These are phyloP conservation scores for Oenanthe melanoleuca DNA, from an alignment of 2,113 vertebrate species.

Conservation along the genomic window DNA sequence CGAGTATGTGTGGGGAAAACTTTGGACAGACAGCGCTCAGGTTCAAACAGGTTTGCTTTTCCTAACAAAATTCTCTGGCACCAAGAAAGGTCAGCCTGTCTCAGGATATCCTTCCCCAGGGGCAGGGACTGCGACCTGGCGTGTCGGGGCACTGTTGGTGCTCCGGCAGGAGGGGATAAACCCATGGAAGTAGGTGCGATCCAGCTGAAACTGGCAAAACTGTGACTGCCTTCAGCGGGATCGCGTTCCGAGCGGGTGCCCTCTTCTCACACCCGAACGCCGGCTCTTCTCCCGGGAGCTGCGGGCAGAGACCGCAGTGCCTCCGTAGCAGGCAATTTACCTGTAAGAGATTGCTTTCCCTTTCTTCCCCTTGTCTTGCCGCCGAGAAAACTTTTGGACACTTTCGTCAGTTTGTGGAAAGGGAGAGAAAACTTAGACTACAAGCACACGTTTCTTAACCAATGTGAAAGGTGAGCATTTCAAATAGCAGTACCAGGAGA, in stretches of 20 bases:
- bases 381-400: not conserved
- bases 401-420: not conserved
- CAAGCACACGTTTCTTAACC: not conserved
- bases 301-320: not conserved
- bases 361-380: not conserved
- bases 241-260: not conserved
- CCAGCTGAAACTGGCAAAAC: not conserved
- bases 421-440: not conserved
- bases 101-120: not conserved
- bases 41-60: not conserved
- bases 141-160: not conserved
- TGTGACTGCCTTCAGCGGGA: not conserved
- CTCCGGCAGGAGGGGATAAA: not conserved
- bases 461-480: not conserved
- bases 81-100: not conserved
- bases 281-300: not conserved
- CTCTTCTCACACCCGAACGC: not conserved
- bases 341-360: not conserved
- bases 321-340: not conserved
- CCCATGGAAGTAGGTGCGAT: not conserved
- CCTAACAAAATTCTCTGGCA: not conserved
- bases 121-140: not conserved
- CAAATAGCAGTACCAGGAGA: not conserved
- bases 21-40: not conserved
- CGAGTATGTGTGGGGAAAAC: rapidly evolving